Evolutionary conservation across 2,888 invertebrate species (phyloP).

Genomic region (Eurois occulta): DNA sequence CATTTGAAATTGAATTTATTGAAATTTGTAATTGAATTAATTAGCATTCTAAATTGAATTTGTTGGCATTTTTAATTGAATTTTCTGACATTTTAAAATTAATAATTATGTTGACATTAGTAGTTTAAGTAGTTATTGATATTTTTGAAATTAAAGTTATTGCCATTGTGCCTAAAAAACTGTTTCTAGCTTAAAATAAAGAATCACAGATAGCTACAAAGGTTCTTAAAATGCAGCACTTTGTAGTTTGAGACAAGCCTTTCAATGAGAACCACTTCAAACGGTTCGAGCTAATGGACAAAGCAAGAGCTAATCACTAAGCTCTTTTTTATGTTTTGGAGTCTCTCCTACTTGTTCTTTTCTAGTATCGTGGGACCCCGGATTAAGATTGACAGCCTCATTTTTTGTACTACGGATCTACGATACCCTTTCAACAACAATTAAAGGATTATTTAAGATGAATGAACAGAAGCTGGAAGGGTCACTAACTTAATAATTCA

Average conservation of each 20-base stretch:
- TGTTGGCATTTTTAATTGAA: too few species aligned
- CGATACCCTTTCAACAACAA: slow-evolving; percentile 19
- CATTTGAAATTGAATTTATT: too few species aligned
- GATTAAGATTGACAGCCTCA: slow-evolving; percentile 25
- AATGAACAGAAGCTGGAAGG: slow-evolving; percentile 42
- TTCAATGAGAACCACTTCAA: not conserved
- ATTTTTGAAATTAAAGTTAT: too few species aligned
- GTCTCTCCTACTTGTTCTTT: not conserved
- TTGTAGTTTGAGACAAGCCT: not conserved
- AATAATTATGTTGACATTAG: too few species aligned
- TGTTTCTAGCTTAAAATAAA: not conserved
- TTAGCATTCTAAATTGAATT: too few species aligned
- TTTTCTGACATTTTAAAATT: too few species aligned
- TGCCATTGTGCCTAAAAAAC: too few species aligned
- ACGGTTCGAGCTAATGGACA: not conserved
- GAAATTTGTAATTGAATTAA: too few species aligned
- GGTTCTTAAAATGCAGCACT: not conserved
- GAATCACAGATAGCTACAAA: not conserved
- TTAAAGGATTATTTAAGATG: slow-evolving; percentile 51
- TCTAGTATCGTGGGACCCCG: slow-evolving; percentile 11
- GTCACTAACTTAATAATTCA: slow-evolving; percentile 5
- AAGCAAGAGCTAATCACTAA: slow-evolving; percentile 1
- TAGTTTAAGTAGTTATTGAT: too few species aligned
- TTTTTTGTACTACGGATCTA: slow-evolving; percentile 32
- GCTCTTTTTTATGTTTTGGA: not conserved